These are phyloP conservation scores for Ardeotis arabs DNA, from an alignment of 2,113 vertebrate genomes.

Conservation along the genomic window DNA sequence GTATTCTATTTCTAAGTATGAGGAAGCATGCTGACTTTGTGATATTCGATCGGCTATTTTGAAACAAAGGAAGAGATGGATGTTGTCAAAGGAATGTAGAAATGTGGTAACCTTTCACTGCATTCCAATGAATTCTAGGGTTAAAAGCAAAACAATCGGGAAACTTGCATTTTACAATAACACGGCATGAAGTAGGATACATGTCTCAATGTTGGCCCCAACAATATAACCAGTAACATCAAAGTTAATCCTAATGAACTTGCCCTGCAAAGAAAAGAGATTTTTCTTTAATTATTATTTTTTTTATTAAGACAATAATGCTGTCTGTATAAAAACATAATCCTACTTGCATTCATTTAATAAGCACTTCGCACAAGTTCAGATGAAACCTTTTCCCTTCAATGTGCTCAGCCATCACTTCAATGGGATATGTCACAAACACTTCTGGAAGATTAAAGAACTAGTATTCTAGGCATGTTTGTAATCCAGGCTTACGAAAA, in stretches of 20 bases:
- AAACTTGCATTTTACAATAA: not conserved
- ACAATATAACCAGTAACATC: constrained; percentile 98
- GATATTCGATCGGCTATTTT: not conserved
- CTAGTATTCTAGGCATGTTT: accelerated
- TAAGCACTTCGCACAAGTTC: not conserved
- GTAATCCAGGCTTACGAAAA: not conserved
- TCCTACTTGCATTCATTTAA: no score
- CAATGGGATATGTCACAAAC: accelerated
- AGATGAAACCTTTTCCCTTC: not conserved
- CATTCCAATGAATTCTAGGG: not conserved
- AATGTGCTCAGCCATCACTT: not conserved
- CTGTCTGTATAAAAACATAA: not conserved
- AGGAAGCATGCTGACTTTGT: not conserved
- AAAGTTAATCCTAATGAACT: constrained; percentile 99
- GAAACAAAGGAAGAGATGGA: not conserved
- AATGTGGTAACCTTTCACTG: not conserved
- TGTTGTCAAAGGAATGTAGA: not conserved
- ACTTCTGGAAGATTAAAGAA: not conserved
- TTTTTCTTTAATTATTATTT: not conserved
- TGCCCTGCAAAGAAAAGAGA: constrained; percentile 81
- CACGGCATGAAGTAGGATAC: constrained; percentile 83
- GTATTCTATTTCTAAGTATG: not conserved
- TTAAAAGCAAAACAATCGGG: not conserved
- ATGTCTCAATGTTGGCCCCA: constrained; percentile 98
- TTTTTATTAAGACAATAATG: not conserved